phyloP scores from a whole-genome alignment of 1,140 invertebrate genomes.

The Pseudomyrmex flavicornis region DNA sequence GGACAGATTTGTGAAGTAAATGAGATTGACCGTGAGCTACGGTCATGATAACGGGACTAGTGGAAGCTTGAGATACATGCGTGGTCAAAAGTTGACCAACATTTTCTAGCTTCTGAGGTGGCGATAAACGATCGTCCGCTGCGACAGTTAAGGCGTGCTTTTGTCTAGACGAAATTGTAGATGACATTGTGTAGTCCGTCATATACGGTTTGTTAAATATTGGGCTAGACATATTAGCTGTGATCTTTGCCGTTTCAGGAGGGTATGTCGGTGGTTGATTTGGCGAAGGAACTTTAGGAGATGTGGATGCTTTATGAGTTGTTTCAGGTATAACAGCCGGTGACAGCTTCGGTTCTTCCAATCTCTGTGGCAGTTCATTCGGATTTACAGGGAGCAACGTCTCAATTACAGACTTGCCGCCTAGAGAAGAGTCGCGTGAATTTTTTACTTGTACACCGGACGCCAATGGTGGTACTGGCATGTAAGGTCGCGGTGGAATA shows the following conservation, averaged over 20 bases:
- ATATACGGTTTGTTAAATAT: conserved; percentile 75
- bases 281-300: conserved; percentile 83
- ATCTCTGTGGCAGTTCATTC: conserved; percentile 73
- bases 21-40: conserved; percentile 81
- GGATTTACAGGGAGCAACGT: conserved; percentile 80
- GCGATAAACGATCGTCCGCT: conserved; percentile 72
- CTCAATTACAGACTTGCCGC: conserved; percentile 81
- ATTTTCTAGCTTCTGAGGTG: conserved; percentile 80
- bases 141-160: conserved; percentile 51
- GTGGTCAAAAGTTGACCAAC: conserved; percentile 79
- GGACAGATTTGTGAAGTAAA: conserved; percentile 77
- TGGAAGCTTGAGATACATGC: conserved; percentile 80
- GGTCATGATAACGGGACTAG: conserved; percentile 84
- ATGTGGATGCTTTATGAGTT: conserved; percentile 82
- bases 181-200: conserved; percentile 72
- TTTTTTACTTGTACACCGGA: conserved; percentile 76
- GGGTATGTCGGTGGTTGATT: conserved; percentile 84
- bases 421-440: conserved; percentile 69
- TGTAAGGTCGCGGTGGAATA: conserved; percentile 82
- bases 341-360: conserved; percentile 82
- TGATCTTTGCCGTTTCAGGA: conserved; percentile 83
- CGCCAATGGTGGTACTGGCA: conserved; percentile 79
- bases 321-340: conserved; percentile 80
- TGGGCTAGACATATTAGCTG: conserved; percentile 77
- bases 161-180: conserved; percentile 73